Percentiles rank a stretch among this genome's conserved stretches.
These are phyloP conservation scores for Hirtodrosophila confusa DNA, from an alignment of 2,888 invertebrate genomes.

Conservation along the genomic window DNA sequence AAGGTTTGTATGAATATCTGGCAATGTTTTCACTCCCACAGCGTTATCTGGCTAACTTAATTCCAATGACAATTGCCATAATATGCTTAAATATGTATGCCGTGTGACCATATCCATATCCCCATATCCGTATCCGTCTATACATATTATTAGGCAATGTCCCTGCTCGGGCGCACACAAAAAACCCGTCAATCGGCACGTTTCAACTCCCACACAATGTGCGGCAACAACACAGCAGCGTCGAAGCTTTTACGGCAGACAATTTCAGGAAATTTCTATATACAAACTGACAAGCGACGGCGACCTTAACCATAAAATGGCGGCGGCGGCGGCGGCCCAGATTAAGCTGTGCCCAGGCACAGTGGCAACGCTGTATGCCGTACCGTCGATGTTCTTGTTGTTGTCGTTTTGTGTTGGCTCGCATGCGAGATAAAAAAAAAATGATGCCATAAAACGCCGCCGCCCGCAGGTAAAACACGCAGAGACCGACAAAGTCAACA, in stretches of 20 bases:
- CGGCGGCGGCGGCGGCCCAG: constrained; percentile 48
- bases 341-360: constrained; percentile 50
- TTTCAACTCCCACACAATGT: constrained; percentile 48
- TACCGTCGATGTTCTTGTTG: constrained; percentile 10
- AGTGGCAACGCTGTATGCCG: constrained; percentile 34
- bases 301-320: constrained; percentile 74
- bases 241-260: constrained; percentile 35
- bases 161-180: constrained; percentile 25
- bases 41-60: constrained; percentile 21
- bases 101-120: constrained; percentile 14
- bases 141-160: constrained; percentile 36
- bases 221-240: constrained; percentile 6
- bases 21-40: constrained; percentile 1
- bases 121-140: constrained; percentile 16
- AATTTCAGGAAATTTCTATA: constrained; percentile 46
- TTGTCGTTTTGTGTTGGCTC: constrained; percentile 19
- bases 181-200: constrained; percentile 66
- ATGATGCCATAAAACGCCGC: constrained; percentile 66
- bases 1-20: constrained; percentile 3
- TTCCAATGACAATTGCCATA: constrained; percentile 53
- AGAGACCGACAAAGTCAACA: constrained; percentile 57
- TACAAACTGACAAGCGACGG: constrained; percentile 28
- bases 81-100: constrained; percentile 26
- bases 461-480: constrained; percentile 66
- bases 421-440: constrained; percentile 53